Evolutionary conservation across 2,888 invertebrate genomes (phyloP), one percentile per base, ranked within the genome.

Genomic region (Dugesia japonica): DNA sequence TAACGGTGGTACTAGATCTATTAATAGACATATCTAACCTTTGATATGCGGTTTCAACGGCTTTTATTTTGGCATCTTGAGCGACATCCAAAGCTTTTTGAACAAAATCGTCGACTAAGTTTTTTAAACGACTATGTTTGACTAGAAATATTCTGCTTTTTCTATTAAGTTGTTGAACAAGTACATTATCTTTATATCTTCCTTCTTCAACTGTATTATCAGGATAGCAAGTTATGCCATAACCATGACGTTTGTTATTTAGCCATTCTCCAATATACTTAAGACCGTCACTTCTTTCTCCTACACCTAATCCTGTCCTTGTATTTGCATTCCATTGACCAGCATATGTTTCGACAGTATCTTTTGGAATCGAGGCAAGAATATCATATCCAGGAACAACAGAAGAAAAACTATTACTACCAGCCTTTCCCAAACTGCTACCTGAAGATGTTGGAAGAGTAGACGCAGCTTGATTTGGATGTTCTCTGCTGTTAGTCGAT

Each of bases 251-350:
- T 82, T 94, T 92, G 86, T 98, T 99, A 84, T 91, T 92, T 85
- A 92, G 92, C 98, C 98, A 99, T 85, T 99, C 98, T 79, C 98
- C 98, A 85, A 95, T 97, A 86, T 98, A 98, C 81, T 91, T 90
- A 76, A 97, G 89, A 31, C 97, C 97, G 85, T 98, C 98, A 80
- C 93, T 93, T 78, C 98, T 89, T 85, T 98, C 97, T 83, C 94
- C 94, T 80, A 98, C 91, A 80, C 98, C 98, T 86, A 94, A 97
- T 38, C 98, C 95, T 76, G 91, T 92, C 74, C 98, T 88, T 85
- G 95, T 94, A 87, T 98, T 98, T 87, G 95, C 94, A 86, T 98
- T 98, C 98, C 98, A 98, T 87, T 98, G 98, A 78, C 98, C 98
- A 89, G 92, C 90, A 86, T 98, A 98, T 20, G 28, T 56, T 42